Evolutionary conservation across 2,113 vertebrate species (phyloP), one percentile per base, ranked within the genome.

Genomic region (Tragelaphus imberbis): DNA sequence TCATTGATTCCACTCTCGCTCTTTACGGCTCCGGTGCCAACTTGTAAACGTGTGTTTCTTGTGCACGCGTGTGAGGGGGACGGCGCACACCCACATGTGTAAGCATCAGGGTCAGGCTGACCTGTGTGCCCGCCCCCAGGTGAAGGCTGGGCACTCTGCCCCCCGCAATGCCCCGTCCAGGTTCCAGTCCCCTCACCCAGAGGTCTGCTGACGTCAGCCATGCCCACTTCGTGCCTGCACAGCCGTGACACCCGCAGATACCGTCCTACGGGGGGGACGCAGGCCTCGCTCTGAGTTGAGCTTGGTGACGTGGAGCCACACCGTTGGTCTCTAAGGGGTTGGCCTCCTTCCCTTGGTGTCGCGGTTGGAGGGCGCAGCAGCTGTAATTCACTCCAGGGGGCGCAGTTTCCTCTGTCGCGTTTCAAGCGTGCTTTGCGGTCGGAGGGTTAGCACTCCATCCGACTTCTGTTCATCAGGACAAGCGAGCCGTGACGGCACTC

Each of bases 301-400:
- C 19, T 16, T 10, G 4, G 6, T 3, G 2, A 25, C 2, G 0
- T 16, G 71, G 55, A 59, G 12, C 2, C 84, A 2, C 10, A 0
- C 28, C 4, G 27, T 23, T n/a, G 33, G 23, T 4, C 2, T 12
- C 36, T 12, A 11, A 3, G 53, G n/a, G 27, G 33, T 1, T 4
- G 19, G 28, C 53, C 15, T 12, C 28, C 11, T 25, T 44, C 88
- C 53, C 55, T 15, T 55, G 16, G 1, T 0, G 1, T 4, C 5
- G 3, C 0, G 2, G 16, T 21, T 55, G 2, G 15, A 65, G 65
- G 25, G 63, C 0, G 0, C 0, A 3, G 71, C 21, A 14, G 3
- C 71, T 7, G 36, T 40, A 7, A 25, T 3, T 44, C 71, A 14
- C 71, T 44, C 5, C 71, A 49, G 51, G 23, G 33, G 2, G 5